Base-by-base conservation (phyloP, 2,113 vertebrate species). In the Procavia capensis region DNA sequence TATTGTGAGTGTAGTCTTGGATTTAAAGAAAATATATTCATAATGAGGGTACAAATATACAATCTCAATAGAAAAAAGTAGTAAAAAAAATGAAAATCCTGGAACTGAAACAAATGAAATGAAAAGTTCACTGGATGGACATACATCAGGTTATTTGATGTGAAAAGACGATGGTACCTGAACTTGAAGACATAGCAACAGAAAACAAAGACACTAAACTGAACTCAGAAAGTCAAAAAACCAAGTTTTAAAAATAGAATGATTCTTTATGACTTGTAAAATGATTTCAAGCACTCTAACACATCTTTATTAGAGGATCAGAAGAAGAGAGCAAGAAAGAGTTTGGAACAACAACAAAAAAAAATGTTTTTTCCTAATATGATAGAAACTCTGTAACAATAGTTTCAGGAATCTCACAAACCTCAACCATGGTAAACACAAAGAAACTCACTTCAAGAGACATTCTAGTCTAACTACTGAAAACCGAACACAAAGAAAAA, bases 131-230 rank as follows among this genome's bases (percentile, higher is more conserved):
- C 45, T 2, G 34, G 31, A 29, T 2, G 16, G 57, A 2, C 14
- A 1, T 8, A 8, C 0, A 13, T 50, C 6, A 17, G 68, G 27
- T 24, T 47, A 5, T 3, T 2, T 6, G 57, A 59, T 59, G 34
- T 19, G n/a, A 68, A 5, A n/a, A n/a, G 34, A n/a, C 5, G n/a
- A 68, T 17, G 66, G n/a, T 19, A 14, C 17, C 14, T n/a, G 16
- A 68, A 68, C 66, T 68, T 68, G 14, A n/a, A n/a, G 17, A 34
- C 34, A 68, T 14, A n/a, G 16, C 34, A 68, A 68, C n/a, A 68
- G 10, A 17, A 68, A 68, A 14, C 64, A 68, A 14, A 68, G 64
- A 68, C 13, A 68, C 9, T n/a, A 68, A 59, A 68, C 8, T 19
- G 16, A 68, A 68, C 31, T n/a, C 64, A 68, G 64, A 34, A 5